Percentiles rank a stretch among this genome's conserved stretches.
phyloP scores from a whole-genome alignment of 2,797 vertebrate genomes.

The Myotis pilosus region DNA sequence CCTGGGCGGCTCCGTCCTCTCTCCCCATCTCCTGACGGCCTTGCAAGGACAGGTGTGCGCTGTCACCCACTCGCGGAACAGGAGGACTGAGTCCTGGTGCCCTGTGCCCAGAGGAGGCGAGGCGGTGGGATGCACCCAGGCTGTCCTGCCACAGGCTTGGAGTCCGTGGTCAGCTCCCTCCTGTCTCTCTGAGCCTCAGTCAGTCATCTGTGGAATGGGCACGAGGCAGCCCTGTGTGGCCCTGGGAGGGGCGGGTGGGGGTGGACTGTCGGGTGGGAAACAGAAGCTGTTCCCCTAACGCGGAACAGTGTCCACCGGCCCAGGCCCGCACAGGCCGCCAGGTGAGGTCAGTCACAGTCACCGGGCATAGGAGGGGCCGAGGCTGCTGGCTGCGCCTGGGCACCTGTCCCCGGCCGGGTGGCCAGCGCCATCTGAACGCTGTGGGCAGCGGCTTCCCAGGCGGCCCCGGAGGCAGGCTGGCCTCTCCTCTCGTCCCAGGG shows the following conservation, averaged over 20 bases:
- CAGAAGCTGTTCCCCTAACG: neutral
- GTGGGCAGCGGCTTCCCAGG: fast-evolving
- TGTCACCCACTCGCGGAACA: neutral
- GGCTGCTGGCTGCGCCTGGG: neutral
- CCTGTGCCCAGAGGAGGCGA: neutral
- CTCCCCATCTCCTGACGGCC: neutral
- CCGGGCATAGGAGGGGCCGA: neutral
- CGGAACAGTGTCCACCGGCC: fast-evolving
- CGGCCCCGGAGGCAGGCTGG: fast-evolving
- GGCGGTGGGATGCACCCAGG: fast-evolving
- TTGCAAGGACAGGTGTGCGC: fast-evolving
- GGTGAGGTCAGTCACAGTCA: fast-evolving
- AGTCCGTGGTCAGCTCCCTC: fast-evolving
- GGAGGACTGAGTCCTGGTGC: neutral
- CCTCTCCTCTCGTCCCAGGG: neutral
- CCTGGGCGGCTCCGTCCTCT: too few species aligned
- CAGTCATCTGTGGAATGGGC: neutral
- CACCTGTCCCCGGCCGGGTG: fast-evolving
- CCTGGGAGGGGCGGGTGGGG: fast-evolving
- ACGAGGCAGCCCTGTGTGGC: fast-evolving
- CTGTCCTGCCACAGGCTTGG: neutral
- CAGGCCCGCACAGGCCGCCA: fast-evolving
- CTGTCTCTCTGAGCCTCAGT: neutral
- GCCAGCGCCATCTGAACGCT: fast-evolving
- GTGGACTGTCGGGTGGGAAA: neutral